phyloP scores from a whole-genome alignment of 2,888 invertebrate genomes.

The Galerucella nymphaeae region DNA sequence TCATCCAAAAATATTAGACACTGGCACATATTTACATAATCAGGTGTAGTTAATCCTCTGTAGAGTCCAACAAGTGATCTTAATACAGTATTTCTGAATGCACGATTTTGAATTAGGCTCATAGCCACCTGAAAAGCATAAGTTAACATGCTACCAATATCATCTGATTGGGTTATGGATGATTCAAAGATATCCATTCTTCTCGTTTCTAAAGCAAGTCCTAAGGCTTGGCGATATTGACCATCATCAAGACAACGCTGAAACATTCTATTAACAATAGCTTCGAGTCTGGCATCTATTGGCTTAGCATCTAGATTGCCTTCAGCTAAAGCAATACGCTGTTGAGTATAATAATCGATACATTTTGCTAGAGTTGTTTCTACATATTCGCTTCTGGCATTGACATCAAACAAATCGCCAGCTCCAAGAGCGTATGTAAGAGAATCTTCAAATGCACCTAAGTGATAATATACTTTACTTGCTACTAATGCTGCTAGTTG shows the following conservation, averaged over 20 bases:
- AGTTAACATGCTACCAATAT: conserved; percentile 88
- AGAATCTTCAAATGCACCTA: conserved; percentile 97
- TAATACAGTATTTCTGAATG: conserved; percentile 91
- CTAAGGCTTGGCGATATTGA: conserved; percentile 95
- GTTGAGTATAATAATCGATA: conserved; percentile 95
- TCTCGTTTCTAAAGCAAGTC: conserved; percentile 94
- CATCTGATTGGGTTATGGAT: conserved; percentile 92
- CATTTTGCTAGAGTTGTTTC: conserved; percentile 97
- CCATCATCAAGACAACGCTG: conserved; percentile 94
- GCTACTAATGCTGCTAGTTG: conserved; percentile 96
- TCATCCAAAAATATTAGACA: conserved; percentile 97
- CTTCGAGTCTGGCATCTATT: conserved; percentile 87
- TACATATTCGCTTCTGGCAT: conserved; percentile 93
- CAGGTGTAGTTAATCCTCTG: conserved; percentile 87
- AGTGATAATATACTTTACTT: conserved; percentile 97
- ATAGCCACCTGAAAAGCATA: conserved; percentile 97
- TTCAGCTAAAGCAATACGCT: conserved; percentile 80
- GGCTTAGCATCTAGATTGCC: conserved; percentile 74
- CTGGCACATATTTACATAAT: conserved; percentile 98
- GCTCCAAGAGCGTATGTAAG: conserved; percentile 97
- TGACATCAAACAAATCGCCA: conserved; percentile 94
- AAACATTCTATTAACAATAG: conserved; percentile 97
- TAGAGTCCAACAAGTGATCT: conserved; percentile 91
- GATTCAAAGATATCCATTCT: conserved; percentile 97
- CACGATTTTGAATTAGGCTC: conserved; percentile 94